These are phyloP conservation scores for Agrochola litura DNA, from an alignment of 2,888 invertebrate species.

Conservation along the genomic window DNA sequence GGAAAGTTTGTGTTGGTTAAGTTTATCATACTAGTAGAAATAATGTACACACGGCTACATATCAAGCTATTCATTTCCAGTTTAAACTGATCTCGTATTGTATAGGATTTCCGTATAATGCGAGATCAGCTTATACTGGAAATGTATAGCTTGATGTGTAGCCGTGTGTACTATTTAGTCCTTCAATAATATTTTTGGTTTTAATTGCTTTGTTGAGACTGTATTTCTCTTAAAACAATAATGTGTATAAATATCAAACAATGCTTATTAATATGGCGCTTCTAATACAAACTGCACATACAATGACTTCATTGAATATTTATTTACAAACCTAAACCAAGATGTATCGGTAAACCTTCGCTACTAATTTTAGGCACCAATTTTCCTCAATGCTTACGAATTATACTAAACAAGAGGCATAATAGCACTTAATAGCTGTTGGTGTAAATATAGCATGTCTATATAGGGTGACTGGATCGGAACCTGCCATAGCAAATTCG, in stretches of 20 bases:
- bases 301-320: conserved; percentile 17
- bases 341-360: conserved; percentile 9
- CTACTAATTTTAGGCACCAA: neutral
- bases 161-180: neutral
- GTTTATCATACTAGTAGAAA: neutral
- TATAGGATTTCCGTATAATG: no score
- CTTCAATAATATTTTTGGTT: neutral
- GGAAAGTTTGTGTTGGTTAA: no score
- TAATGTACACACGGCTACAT: neutral
- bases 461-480: no score
- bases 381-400: conserved; percentile 22
- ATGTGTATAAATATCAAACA: neutral
- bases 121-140: no score
- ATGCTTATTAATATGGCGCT: neutral
- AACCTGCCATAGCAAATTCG: no score
- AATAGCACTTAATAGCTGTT: neutral
- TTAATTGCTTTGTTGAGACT: neutral
- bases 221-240: neutral
- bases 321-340: conserved; percentile 9
- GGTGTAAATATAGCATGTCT: neutral
- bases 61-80: no score
- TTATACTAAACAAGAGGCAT: neutral
- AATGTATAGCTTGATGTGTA: no score
- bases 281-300: neutral
- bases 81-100: no score